Base-by-base conservation (phyloP, 1,140 invertebrate genomes). In the Rhagoletis zephyria region DNA sequence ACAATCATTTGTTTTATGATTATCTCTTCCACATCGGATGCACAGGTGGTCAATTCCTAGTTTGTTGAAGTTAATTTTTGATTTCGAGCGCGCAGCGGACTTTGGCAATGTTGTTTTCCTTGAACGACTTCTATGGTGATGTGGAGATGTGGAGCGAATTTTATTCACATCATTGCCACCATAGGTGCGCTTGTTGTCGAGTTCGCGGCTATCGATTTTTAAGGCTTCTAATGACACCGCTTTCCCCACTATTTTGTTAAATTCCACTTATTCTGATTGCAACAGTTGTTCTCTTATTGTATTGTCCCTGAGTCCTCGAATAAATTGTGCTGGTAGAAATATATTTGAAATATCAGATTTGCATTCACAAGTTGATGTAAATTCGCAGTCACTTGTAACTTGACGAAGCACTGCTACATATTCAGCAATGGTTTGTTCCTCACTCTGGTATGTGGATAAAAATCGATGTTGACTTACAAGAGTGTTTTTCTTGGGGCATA, bases 401-500 rank as follows among this genome's bases (percentile, higher is more conserved):
- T n/a, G 81, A 9, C 51, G 81, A 4, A 85, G 40, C 40, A 85
- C n/a, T 14, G 81, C 81, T 2, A 85, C 81, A 40, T 61, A 85
- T 30, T 85, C 59, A 81, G 30, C 45, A 48, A 81, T 7, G 3
- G 74, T 81, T 4, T 48, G 42, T 2, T 81, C 3, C 4, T 85
- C 81, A 19, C 81, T 85, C 12, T 60, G 81, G n/a, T 85, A 85
- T 30, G 51, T 85, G 16, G 81, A 85, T n/a, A 85, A 61, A 19
- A 85, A 85, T 61, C 81, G 59, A 48, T 85, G 81, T 40, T 85
- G 81, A 40, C 74, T 81, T 67, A n/a, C 81, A 19, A 85, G 19
- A 48, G 61, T 85, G 42, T 81, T 30, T 30, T 30, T 30, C 30
- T 30, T 30, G 30, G 30, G 30, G 30, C 30, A 30, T 30, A 30